Evolutionary conservation across 2,113 vertebrate species (phyloP).

Genomic region (Nyctibius bracteatus): DNA sequence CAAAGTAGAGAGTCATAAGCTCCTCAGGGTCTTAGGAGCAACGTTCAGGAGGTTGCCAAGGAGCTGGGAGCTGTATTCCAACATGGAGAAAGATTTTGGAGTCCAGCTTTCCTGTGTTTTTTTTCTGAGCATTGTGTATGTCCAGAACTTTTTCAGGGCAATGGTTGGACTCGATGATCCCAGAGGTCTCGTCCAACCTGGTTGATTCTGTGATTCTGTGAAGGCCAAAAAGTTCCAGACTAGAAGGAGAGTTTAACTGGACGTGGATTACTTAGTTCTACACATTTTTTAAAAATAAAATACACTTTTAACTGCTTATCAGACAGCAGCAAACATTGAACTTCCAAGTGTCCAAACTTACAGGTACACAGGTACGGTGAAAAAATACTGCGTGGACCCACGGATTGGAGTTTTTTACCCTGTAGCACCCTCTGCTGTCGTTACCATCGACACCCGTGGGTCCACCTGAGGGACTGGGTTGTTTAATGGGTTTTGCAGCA

Average conservation of each 20-base stretch:
- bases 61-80: not conserved
- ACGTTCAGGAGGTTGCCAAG: not conserved
- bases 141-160: no score
- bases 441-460: accelerated
- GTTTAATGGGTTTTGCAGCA: accelerated
- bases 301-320: not conserved
- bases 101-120: not conserved
- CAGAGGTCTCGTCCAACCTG: no score
- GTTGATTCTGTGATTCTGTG: no score
- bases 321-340: not conserved
- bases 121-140: not conserved
- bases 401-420: not conserved
- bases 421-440: slow-evolving; percentile 38
- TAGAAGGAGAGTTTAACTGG: not conserved
- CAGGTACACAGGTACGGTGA: accelerated
- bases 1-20: not conserved
- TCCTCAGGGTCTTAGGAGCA: not conserved
- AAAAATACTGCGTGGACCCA: accelerated
- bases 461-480: not conserved
- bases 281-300: not conserved
- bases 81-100: not conserved
- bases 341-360: not conserved
- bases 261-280: not conserved
- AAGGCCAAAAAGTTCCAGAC: not conserved
- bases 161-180: no score